Evolutionary conservation across 2,113 vertebrate species (phyloP).

Genomic region (Cryptotis parvus): DNA sequence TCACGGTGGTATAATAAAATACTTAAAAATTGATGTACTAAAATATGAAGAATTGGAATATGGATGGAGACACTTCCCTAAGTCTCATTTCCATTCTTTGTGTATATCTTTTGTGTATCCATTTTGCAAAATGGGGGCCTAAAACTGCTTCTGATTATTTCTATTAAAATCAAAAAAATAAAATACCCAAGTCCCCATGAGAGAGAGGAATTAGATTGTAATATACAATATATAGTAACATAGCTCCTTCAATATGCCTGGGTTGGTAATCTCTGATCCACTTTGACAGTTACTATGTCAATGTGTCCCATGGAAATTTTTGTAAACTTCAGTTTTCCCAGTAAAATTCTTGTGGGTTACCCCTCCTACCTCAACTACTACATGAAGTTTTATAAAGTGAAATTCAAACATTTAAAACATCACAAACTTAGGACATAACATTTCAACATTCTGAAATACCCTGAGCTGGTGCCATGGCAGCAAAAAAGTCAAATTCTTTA

Average conservation of each 20-base stretch:
- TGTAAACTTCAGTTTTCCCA: too few relatives aligned
- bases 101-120: neutral
- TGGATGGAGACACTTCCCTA: neutral
- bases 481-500: constrained; percentile 17
- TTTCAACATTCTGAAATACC: neutral
- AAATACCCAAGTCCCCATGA: neutral
- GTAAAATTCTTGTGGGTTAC: neutral
- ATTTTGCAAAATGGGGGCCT: neutral
- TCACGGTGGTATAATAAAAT: too few relatives aligned
- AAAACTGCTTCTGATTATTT: neutral
- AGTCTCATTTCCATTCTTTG: neutral
- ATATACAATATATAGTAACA: neutral
- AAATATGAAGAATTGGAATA: neutral
- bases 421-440: neutral
- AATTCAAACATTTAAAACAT: neutral
- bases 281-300: too few relatives aligned
- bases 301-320: too few relatives aligned
- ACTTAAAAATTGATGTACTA: neutral
- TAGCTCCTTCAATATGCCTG: too few relatives aligned
- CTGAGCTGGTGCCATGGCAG: neutral
- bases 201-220: neutral
- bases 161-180: neutral
- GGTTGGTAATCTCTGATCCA: too few relatives aligned
- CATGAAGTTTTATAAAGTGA: neutral
- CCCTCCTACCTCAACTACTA: neutral